Conservation (phyloP, 2,797 vertebrate genomes). For the Chiloscyllium punctatum region DNA sequence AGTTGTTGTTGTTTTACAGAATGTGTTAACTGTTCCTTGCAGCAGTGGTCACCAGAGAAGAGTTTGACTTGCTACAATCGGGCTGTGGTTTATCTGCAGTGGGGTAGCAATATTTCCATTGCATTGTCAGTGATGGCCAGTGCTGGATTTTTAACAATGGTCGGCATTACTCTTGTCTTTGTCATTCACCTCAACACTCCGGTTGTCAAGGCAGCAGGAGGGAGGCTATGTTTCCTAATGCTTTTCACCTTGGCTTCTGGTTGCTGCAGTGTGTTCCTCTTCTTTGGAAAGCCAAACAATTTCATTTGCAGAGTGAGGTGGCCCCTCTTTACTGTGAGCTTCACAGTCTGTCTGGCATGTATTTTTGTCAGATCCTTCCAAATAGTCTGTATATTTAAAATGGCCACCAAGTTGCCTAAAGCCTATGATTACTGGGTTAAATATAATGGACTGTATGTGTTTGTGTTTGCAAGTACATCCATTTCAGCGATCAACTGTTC, state of each 20-base stretch:
- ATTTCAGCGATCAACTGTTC: constrained; percentile 52
- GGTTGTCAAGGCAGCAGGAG: constrained; percentile 71
- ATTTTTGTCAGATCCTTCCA: constrained; percentile 70
- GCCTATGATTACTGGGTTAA: constrained; percentile 66
- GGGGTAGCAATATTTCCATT: constrained; percentile 53
- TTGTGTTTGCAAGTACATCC: constrained; percentile 51
- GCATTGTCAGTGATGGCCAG: constrained; percentile 54
- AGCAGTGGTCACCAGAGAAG: constrained; percentile 60
- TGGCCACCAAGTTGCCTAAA: constrained; percentile 64
- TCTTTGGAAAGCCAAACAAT: constrained; percentile 57
- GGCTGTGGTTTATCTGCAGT: constrained; percentile 55
- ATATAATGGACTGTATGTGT: constrained; percentile 58
- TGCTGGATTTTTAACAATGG: constrained; percentile 59
- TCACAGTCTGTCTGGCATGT: constrained; percentile 67
- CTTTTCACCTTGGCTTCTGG: constrained; percentile 57
- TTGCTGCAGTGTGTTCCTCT: constrained; percentile 57
- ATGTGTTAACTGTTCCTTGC: constrained; percentile 57
- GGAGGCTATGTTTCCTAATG: constrained; percentile 73
- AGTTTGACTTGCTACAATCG: constrained; percentile 60
- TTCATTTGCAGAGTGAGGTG: constrained; percentile 58
- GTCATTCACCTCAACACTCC: constrained; percentile 62
- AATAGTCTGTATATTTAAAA: constrained; percentile 74
- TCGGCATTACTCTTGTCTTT: constrained; percentile 55
- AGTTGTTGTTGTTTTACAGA: constrained; percentile 38
- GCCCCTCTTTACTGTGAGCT: constrained; percentile 62